These are phyloP conservation scores for Cydia pomonella DNA, from an alignment of 1,140 invertebrate species.

Conservation along the genomic window DNA sequence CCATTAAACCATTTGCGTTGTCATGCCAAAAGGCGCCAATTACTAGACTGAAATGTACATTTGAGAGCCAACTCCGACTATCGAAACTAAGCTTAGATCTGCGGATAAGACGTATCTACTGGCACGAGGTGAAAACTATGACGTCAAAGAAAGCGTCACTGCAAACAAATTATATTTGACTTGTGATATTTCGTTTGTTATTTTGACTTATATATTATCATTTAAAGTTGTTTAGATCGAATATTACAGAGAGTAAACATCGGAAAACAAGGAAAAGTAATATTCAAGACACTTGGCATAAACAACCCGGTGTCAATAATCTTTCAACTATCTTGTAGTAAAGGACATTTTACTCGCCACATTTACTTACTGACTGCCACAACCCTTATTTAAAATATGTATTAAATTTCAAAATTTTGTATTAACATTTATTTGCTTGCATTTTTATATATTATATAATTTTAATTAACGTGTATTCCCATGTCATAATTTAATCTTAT, in stretches of 20 bases:
- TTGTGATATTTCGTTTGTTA: neutral
- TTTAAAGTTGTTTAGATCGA: neutral
- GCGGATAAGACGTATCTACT: constrained; percentile 16
- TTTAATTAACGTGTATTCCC: too few species aligned
- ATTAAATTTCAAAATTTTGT: neutral
- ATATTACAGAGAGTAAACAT: neutral
- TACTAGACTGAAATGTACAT: constrained; percentile 18
- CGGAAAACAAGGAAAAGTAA: neutral
- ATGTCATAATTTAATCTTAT: too few species aligned
- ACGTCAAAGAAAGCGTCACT: constrained; percentile 1
- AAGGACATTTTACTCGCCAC: neutral
- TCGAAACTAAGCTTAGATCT: neutral
- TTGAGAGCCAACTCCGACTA: constrained; percentile 9
- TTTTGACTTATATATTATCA: neutral
- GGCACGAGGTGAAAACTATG: constrained; percentile 5
- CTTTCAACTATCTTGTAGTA: too few species aligned
- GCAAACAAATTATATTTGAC: constrained; percentile 12
- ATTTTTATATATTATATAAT: too few species aligned
- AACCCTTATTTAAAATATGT: neutral
- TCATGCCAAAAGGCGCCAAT: constrained; percentile 28
- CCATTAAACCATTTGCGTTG: constrained; percentile 28
- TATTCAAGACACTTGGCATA: neutral
- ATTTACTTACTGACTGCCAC: neutral
- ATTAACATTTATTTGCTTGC: too few species aligned
- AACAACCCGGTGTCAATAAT: neutral